These are phyloP conservation scores for Pantelozetes paolii DNA, from an alignment of 2,888 invertebrate genomes.

Conservation along the genomic window DNA sequence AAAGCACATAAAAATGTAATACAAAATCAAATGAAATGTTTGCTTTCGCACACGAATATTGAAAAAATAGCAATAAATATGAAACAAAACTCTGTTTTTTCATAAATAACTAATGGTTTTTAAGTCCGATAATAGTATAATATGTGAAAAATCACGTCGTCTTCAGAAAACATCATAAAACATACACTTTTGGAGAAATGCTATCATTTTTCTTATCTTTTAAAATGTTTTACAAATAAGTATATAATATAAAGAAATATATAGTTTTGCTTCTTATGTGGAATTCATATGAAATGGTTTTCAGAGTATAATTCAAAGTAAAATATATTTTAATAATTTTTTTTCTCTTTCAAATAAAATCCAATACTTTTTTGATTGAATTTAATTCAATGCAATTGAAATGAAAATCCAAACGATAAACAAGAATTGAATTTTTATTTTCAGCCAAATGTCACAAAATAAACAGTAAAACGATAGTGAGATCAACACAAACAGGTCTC, in stretches of 20 bases:
- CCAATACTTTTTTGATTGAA: neutral
- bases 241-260: too few species aligned
- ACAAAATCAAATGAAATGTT: neutral
- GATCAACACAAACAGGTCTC: neutral
- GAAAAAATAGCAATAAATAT: neutral
- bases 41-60: neutral
- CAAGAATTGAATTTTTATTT: neutral
- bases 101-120: constrained; percentile 1
- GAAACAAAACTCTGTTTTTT: neutral
- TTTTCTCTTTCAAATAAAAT: neutral
- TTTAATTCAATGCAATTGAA: neutral
- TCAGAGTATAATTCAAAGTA: too few species aligned
- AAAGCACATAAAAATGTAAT: neutral
- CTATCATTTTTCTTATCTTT: neutral
- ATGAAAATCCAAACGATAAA: neutral
- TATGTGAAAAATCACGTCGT: constrained; percentile 7
- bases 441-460: constrained; percentile 1
- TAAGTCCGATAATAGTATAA: neutral
- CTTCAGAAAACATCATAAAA: neutral
- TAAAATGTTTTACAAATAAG: too few species aligned
- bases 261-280: too few species aligned
- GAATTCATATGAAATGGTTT: too few species aligned
- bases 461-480: neutral
- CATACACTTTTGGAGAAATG: too few species aligned
- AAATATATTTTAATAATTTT: too few species aligned